Base-by-base conservation (phyloP, 2,797 vertebrate genomes). In the Malacoctenus gilli region DNA sequence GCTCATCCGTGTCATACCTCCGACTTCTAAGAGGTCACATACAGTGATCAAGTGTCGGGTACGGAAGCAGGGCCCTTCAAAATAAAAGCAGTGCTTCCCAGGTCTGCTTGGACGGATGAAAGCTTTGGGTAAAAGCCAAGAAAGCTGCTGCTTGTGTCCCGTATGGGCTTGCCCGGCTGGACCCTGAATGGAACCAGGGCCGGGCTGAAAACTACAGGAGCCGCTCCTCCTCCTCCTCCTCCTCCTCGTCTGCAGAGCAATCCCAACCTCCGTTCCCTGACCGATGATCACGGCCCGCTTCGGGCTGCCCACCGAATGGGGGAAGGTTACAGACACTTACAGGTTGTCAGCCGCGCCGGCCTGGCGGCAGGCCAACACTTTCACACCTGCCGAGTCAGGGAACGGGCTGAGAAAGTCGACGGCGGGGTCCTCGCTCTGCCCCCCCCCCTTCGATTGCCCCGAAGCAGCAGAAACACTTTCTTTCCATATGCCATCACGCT, bases 201-300 rank as follows among this genome's bases (percentile, higher is more conserved):
- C 18, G 19, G 13, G 23, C 28, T 36, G 21, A 23, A 35, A 68
- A 35, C n/a, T n/a, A n/a, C n/a, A n/a, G n/a, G n/a, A n/a, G 9
- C 25, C 4, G 23, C 18, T 13, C 34, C 39, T 39, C 21, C 31
- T 1, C 13, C 16, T 62, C 28, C 37, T n/a, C 22, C 25, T 46
- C 15, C 35, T 53, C 31, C 30, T 23, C 30, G 4, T 30, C 50
- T 4, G 30, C 22, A 13, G 14, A 50, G 38, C 30, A 43, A 25
- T 50, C 11, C 34, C 12, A 2, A 1, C 13, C 19, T 50, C 49
- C 7, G 35, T 35, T 34, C n/a, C 35, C 37, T 8, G 25, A 25
- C 34, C 54, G 30, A 49, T 30, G n/a, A n/a, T 36, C 46, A 36
- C 32, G 22, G 37, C 48, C 32, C 18, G 34, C 28, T 44, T 18